Conservation (phyloP, 2,113 vertebrate genomes). For the Dipodomys ordii region DNA sequence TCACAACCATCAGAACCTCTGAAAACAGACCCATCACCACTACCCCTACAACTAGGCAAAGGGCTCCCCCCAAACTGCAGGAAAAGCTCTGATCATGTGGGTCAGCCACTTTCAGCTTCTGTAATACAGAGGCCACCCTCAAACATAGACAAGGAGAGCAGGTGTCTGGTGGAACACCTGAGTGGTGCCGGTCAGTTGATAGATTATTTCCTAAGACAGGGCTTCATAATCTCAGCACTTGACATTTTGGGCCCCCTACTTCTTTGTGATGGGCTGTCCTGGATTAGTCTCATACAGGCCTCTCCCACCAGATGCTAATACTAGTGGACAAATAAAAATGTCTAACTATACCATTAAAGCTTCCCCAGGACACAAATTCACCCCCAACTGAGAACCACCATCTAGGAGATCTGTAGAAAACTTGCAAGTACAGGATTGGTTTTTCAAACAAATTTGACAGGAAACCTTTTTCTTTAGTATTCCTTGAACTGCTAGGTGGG, state of each 20-base stretch:
- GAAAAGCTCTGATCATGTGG: not conserved
- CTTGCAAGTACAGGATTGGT: not conserved
- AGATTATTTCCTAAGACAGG: no score
- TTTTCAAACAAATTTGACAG: constrained; percentile 8
- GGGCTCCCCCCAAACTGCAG: not conserved
- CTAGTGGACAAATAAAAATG: not conserved
- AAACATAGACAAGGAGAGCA: not conserved
- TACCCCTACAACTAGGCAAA: no score
- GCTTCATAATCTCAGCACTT: not conserved
- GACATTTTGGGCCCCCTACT: not conserved
- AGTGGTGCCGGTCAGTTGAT: not conserved
- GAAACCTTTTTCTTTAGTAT: not conserved
- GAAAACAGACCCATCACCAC: not conserved
- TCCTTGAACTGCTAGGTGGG: not conserved
- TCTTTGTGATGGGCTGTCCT: not conserved
- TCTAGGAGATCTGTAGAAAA: constrained; percentile 6
- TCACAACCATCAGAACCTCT: not conserved
- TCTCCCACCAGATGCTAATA: not conserved
- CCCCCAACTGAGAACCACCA: not conserved
- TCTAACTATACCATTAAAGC: not conserved
- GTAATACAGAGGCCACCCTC: not conserved
- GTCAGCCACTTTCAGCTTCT: not conserved
- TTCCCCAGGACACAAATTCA: not conserved
- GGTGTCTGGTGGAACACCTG: not conserved
- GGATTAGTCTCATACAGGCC: not conserved